These are phyloP conservation scores for Sinentomon sp. DNA, from an alignment of 2,888 invertebrate genomes.

Conservation along the genomic window DNA sequence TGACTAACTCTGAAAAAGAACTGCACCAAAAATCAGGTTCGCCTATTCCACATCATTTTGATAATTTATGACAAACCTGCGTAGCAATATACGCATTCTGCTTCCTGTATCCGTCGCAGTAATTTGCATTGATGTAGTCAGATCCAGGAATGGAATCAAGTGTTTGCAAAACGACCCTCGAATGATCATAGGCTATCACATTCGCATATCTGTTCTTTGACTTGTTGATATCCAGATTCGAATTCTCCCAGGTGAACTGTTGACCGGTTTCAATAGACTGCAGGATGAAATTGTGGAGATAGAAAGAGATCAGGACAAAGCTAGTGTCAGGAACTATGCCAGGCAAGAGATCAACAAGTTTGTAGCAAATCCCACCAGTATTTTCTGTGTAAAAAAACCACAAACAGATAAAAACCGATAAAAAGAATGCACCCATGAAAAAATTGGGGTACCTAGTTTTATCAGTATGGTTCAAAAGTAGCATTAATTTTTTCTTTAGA, in stretches of 20 bases:
- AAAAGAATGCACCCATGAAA: too few species aligned
- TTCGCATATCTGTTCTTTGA: constrained; percentile 98
- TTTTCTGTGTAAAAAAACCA: too few species aligned
- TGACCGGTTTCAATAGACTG: constrained; percentile 92
- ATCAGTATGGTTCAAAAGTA: too few species aligned
- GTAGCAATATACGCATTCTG: constrained; percentile 97
- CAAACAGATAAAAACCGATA: too few species aligned
- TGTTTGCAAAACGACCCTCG: constrained; percentile 72
- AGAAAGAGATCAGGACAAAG: constrained; percentile 2
- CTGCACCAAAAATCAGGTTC: not conserved
- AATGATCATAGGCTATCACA: constrained; percentile 96
- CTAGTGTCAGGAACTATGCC: not conserved
- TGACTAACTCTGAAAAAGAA: too few species aligned
- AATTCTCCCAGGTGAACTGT: constrained; percentile 98
- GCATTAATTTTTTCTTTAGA: too few species aligned
- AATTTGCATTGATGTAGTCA: constrained; percentile 97
- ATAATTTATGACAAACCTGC: constrained; percentile 24
- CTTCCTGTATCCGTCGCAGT: constrained; percentile 93
- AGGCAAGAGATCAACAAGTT: not conserved
- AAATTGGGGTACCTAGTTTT: too few species aligned
- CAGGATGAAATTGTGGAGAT: too few species aligned
- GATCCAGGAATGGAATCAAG: constrained; percentile 67
- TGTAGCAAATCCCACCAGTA: too few species aligned
- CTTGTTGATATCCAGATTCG: constrained; percentile 89
- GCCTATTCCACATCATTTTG: constrained; percentile 1